Conservation (phyloP, 2,113 vertebrate species). For the Cavia porcellus region DNA sequence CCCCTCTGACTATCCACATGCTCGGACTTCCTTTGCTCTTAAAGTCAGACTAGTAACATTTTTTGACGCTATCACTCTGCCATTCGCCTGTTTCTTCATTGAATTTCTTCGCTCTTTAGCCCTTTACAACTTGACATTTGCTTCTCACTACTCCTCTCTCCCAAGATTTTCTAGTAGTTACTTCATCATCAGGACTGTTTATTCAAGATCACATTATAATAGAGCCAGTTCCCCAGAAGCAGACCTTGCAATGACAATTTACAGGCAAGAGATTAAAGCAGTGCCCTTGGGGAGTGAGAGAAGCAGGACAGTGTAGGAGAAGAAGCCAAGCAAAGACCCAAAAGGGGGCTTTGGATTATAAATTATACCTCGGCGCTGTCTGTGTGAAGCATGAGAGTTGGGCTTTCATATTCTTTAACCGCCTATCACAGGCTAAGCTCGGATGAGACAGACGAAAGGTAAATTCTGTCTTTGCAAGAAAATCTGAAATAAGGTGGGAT, state of each 20-base stretch:
- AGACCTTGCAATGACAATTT: not conserved
- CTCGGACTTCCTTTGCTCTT: not conserved
- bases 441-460: not conserved
- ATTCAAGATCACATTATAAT: not conserved
- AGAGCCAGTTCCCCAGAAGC: not conserved
- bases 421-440: not conserved
- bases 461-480: not conserved
- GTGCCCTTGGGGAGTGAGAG: not conserved
- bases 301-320: not conserved
- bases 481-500: not conserved
- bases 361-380: not conserved
- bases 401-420: not conserved
- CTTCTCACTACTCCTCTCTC: not conserved
- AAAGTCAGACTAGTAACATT: not conserved
- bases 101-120: not conserved
- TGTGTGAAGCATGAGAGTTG: not conserved
- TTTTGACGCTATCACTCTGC: not conserved
- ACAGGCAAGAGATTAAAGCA: not conserved
- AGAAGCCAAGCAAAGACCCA: not conserved
- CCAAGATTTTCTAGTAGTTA: not conserved
- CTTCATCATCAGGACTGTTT: not conserved
- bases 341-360: not conserved
- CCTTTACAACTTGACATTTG: not conserved
- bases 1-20: not conserved
- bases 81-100: not conserved